Evolutionary conservation across 2,888 invertebrate species (phyloP).

Genomic region (Cryptus viduatorius): DNA sequence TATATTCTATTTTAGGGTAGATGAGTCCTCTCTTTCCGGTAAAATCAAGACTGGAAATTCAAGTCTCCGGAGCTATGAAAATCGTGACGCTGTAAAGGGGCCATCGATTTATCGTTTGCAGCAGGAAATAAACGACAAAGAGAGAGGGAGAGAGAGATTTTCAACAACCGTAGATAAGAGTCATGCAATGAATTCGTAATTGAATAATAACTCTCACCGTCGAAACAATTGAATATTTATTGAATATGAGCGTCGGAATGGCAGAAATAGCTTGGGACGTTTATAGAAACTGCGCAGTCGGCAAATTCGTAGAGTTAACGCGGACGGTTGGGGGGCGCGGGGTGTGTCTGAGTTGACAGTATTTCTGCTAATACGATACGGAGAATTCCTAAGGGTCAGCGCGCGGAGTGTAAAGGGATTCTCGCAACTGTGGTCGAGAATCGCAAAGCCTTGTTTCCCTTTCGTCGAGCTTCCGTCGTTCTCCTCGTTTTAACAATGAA

Average conservation of each 20-base stretch:
- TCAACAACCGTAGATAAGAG: not conserved
- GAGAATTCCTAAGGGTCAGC: conserved; percentile 20
- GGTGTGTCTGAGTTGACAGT: not conserved
- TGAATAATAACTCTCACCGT: conserved; percentile 1
- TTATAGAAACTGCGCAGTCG: not conserved
- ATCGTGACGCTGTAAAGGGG: not conserved
- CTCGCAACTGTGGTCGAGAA: not conserved
- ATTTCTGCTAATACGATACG: conserved; percentile 14
- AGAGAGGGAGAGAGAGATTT: too few relatives aligned
- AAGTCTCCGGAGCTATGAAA: not conserved
- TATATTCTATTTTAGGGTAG: conserved; percentile 22
- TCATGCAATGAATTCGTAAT: not conserved
- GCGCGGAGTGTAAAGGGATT: not conserved
- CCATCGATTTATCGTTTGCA: not conserved
- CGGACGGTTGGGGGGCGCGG: not conserved
- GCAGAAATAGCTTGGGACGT: not conserved
- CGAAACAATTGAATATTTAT: conserved; percentile 22
- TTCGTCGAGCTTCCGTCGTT: not conserved
- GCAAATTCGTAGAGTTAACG: not conserved
- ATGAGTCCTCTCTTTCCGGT: conserved; percentile 12
- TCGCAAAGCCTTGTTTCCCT: conserved; percentile 18
- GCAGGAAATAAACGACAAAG: not conserved
- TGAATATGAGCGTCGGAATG: conserved; percentile 39
- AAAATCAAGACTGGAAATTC: conserved; percentile 31
- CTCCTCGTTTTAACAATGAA: conserved; percentile 64